Base-by-base conservation (phyloP, 2,888 invertebrate genomes). In the Brachypterus glaber region DNA sequence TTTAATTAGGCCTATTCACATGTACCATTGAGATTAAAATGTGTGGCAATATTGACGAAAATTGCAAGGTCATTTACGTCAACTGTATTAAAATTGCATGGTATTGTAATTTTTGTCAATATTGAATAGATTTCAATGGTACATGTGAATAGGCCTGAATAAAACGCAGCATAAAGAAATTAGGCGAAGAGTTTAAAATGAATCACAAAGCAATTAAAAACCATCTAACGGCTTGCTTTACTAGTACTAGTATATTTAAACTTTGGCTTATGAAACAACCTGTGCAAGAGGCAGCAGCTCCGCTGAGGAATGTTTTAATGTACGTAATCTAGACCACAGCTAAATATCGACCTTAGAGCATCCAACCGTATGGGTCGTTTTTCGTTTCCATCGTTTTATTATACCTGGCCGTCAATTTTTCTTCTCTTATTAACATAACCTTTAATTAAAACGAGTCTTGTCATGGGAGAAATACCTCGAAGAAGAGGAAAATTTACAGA, bases 261-360 rank as follows among this genome's bases (percentile, higher is more conserved):
- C n/a, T n/a, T n/a, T n/a, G n/a, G n/a, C n/a, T n/a, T n/a, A n/a
- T 5, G 21, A 21, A 21, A 21, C 21, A 29, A 29, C 29, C 29
- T 35, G 35, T 9, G n/a, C n/a, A n/a, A n/a, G n/a, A n/a, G n/a
- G n/a, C n/a, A n/a, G n/a, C n/a, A n/a, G n/a, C n/a, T n/a, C n/a
- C n/a, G n/a, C n/a, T n/a, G 33, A 41, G 40, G 45, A 45, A 45
- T 45, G 45, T 45, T 43, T 43, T 45, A 45, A 45, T 45, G 39
- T 37, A 24, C 30, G 21, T 18, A 27, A 41, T 32, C 39, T 41
- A 41, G 40, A 29, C 25, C 43, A 34, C 26, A 9, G 8, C 27
- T 17, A 39, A 39, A 39, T 30, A 35, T 27, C 37, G 41, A 11
- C 41, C 34, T 34, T 37, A 34, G n/a, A n/a, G n/a, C 21, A 9